Evolutionary conservation across 1,140 invertebrate genomes (phyloP).

Genomic region (Philaenus spumarius): DNA sequence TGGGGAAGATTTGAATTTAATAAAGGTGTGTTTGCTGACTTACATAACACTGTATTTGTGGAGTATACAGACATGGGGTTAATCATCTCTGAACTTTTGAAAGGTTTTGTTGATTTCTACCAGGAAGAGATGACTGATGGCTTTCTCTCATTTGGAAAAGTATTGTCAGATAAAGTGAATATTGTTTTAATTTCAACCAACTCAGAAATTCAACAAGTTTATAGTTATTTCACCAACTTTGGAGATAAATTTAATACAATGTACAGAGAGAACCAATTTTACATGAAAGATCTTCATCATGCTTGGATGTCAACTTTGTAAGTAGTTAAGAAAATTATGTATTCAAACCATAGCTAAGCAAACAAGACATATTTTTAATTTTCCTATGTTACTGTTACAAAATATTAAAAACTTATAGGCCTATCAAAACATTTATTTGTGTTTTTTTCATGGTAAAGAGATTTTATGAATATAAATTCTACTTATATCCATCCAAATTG

Average conservation of each 20-base stretch:
- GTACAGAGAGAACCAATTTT: not conserved
- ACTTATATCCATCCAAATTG: too few relatives aligned
- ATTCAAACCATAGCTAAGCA: too few relatives aligned
- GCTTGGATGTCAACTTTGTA: too few relatives aligned
- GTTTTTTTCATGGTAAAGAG: too few relatives aligned
- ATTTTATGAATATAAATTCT: too few relatives aligned
- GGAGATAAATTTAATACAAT: not conserved
- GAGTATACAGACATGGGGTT: not conserved
- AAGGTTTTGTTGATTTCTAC: not conserved
- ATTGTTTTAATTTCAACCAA: not conserved
- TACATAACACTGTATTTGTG: not conserved
- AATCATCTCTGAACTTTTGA: not conserved
- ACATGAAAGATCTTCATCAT: too few relatives aligned
- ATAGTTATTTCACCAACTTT: not conserved
- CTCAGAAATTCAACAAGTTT: not conserved
- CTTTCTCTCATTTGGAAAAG: not conserved
- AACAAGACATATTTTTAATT: too few relatives aligned
- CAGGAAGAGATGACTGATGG: conserved; percentile 2
- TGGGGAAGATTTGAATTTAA: conserved; percentile 12
- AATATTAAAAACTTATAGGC: too few relatives aligned
- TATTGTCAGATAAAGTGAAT: not conserved
- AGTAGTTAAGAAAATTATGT: too few relatives aligned
- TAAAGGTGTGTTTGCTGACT: not conserved
- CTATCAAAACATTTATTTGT: too few relatives aligned
- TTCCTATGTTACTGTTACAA: too few relatives aligned